Conservation (phyloP, 2,113 vertebrate genomes). For the Prolemur simus region DNA sequence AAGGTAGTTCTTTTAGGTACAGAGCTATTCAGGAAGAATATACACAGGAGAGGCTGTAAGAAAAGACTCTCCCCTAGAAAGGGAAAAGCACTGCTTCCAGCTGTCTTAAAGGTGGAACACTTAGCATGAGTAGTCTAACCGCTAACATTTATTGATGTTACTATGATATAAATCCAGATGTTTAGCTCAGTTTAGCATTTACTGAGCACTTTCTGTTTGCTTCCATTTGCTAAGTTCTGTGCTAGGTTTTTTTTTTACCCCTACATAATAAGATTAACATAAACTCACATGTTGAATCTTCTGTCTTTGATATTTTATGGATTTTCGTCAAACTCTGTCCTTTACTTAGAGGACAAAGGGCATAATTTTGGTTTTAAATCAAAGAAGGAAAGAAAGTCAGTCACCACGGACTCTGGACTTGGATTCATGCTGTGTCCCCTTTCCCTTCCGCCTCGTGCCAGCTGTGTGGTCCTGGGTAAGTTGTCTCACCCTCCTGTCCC, state of each 20-base stretch:
- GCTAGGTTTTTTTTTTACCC: background rate
- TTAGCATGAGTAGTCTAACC: no score
- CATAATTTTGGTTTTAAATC: background rate
- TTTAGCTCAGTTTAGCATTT: no score
- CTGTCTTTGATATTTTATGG: background rate
- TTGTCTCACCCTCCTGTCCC: background rate
- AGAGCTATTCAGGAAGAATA: background rate
- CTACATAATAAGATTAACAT: background rate
- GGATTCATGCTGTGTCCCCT: accelerated
- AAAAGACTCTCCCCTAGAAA: background rate
- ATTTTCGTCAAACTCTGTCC: background rate
- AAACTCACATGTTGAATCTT: background rate
- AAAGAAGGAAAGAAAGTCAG: background rate
- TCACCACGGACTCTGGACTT: background rate
- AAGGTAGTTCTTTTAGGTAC: background rate
- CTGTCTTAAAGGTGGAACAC: background rate
- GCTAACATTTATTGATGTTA: background rate
- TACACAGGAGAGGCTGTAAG: background rate
- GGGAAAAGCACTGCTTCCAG: background rate
- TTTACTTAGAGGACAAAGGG: background rate
- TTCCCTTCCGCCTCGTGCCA: background rate
- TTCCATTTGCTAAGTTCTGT: background rate
- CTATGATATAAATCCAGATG: background rate
- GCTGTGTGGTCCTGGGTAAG: background rate
- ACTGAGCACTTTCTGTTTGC: background rate